Evolutionary conservation across 2,888 invertebrate species (phyloP).

Genomic region (Ophion ellenae): DNA sequence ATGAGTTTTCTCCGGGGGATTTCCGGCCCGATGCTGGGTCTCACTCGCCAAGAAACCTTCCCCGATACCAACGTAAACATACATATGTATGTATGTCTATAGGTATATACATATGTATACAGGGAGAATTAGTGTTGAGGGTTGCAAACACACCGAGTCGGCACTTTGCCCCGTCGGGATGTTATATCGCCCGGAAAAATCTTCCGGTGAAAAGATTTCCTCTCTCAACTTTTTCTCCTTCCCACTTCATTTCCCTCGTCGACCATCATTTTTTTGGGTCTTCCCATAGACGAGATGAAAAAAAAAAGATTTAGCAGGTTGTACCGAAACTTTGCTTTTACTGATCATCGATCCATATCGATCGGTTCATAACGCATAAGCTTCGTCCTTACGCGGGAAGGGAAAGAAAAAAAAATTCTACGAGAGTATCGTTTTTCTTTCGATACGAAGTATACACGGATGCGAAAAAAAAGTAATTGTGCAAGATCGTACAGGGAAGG

Average conservation of each 20-base stretch:
- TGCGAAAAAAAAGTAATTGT: slow-evolving; percentile 7
- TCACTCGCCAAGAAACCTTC: slow-evolving; percentile 46
- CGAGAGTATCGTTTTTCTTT: slow-evolving; percentile 27
- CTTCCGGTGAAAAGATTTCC: slow-evolving; percentile 63
- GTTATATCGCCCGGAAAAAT: slow-evolving; percentile 67
- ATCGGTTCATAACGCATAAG: slow-evolving; percentile 51
- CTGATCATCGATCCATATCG: slow-evolving; percentile 63
- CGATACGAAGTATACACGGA: neutral
- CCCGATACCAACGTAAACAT: slow-evolving; percentile 10
- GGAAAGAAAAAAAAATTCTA: neutral
- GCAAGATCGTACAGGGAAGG: neutral
- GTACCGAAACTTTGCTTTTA: slow-evolving; percentile 54
- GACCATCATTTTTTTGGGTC: neutral
- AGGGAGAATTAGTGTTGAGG: slow-evolving; percentile 35
- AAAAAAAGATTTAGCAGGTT: slow-evolving; percentile 57
- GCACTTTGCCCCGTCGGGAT: slow-evolving; percentile 59
- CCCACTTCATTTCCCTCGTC: slow-evolving; percentile 1
- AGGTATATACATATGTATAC: too few relatives aligned
- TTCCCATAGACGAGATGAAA: slow-evolving; percentile 24
- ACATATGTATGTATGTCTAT: slow-evolving; percentile 20
- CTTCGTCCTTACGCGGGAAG: neutral
- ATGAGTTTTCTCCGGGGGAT: slow-evolving; percentile 54
- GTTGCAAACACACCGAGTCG: slow-evolving; percentile 61
- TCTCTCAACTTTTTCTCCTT: slow-evolving; percentile 30
- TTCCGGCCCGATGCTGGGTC: slow-evolving; percentile 59